Evolutionary conservation across 2,113 vertebrate species (phyloP), one percentile per base, ranked within the genome.

Genomic region (Cinclus cinclus): DNA sequence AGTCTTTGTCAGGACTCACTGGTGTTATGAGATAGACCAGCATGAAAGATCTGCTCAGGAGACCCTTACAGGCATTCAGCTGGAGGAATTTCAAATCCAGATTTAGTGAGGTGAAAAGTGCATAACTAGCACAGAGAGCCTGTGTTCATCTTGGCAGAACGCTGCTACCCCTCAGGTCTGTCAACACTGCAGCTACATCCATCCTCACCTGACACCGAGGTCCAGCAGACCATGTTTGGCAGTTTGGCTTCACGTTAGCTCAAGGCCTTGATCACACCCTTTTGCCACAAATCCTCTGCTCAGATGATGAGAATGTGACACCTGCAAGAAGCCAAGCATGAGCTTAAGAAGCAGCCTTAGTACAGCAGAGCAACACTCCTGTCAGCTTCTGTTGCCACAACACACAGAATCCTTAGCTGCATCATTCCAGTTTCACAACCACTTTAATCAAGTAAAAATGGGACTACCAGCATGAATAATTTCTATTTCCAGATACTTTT

Each of bases 121-220:
- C 60, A 9, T 35, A 79, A 35, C 23, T 2, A 47, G 20, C 15
- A 87, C 33, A 69, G 50, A 90, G 20, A 65, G 28, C 8, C n/a
- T 74, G 31, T 25, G 28, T 60, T 74, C 31, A 13, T 8, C 76
- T 22, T 86, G 76, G 46, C 33, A 50, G 55, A 52, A 14, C 12
- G 17, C 46, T 4, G 0, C 39, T 0, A 0, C 10, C 35, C 28
- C 15, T 69, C 59, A 62, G 0, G 0, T 67, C n/a, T 35, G 31
- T 30, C 59, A 76, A 7, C 39, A 13, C 28, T 28, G 25, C 64
- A 89, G 59, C 46, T 62, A 28, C 55, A 15, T 17, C 53, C 67
- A 73, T 28, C 31, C 47, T 70, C n/a, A 62, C 28, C 63, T 35
- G 41, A 13, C 22, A 7, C 10, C 3, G 17, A 13, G 28, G 3